phyloP scores from a whole-genome alignment of 2,113 vertebrate species.

The Boleophthalmus pectinirostris region DNA sequence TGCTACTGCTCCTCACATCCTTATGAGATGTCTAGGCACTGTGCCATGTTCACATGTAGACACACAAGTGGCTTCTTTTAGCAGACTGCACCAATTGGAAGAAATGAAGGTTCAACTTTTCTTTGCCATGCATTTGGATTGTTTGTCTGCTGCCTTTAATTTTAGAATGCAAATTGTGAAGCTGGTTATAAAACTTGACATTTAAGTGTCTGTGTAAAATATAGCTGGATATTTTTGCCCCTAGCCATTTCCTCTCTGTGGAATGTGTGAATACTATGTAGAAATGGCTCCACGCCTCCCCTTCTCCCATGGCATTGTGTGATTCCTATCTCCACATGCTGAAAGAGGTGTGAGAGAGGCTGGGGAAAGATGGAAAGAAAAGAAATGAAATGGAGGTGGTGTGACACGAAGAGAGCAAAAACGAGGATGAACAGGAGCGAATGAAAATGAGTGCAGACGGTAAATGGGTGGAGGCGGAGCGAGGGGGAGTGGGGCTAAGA shows the following conservation, averaged over 20 bases:
- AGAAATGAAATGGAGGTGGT: slow-evolving; percentile 30
- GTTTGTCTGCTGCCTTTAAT: slow-evolving; percentile 35
- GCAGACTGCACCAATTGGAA: slow-evolving; percentile 39
- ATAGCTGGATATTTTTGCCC: slow-evolving; percentile 33
- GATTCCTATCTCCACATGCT: slow-evolving; percentile 59
- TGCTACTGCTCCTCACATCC: slow-evolving; percentile 53
- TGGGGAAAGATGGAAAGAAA: slow-evolving; percentile 33
- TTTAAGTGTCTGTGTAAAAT: slow-evolving; percentile 36
- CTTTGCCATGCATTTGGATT: slow-evolving; percentile 29
- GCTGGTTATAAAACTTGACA: slow-evolving; percentile 14
- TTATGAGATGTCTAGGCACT: slow-evolving; percentile 65
- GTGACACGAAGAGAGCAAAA: slow-evolving; percentile 46
- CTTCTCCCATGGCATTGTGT: slow-evolving; percentile 47
- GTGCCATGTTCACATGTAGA: slow-evolving; percentile 59
- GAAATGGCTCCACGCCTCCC: slow-evolving; percentile 37
- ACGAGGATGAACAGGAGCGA: slow-evolving; percentile 52
- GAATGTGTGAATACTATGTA: slow-evolving; percentile 57
- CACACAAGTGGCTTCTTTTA: slow-evolving; percentile 47
- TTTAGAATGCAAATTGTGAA: slow-evolving; percentile 22
- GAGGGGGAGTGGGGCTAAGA: slow-evolving; percentile 32
- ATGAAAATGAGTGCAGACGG: slow-evolving; percentile 58
- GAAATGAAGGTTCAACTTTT: slow-evolving; percentile 32
- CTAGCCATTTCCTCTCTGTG: slow-evolving; percentile 38
- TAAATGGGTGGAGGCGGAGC: slow-evolving; percentile 47
- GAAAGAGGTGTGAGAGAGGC: slow-evolving; percentile 56